These are phyloP conservation scores for Oscarella lobularis DNA, from an alignment of 37 sponge, comb jelly and placozoan species.

Conservation along the genomic window DNA sequence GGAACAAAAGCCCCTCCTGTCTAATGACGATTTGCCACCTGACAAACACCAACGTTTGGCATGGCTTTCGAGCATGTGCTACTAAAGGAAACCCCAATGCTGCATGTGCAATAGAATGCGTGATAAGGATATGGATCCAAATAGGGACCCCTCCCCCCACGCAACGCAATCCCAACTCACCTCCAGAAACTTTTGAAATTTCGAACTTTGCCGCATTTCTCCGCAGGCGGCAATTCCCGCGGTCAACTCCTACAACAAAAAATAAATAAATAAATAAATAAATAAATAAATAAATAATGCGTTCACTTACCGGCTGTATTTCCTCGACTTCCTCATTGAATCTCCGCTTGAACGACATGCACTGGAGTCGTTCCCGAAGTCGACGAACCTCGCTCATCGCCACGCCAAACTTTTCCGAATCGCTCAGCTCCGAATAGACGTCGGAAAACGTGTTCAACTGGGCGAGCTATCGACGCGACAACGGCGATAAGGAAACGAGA, in stretches of 20 bases:
- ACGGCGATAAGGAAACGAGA: not conserved
- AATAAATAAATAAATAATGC: not conserved
- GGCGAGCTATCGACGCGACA: conserved; percentile 51
- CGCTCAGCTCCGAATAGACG: conserved; percentile 55
- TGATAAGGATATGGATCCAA: no score
- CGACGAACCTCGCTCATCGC: conserved; percentile 71
- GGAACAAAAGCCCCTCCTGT: no score
- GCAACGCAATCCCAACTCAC: no score
- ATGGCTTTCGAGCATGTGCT: no score
- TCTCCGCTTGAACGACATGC: conserved; percentile 58
- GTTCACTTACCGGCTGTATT: conserved; percentile 54
- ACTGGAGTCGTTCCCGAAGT: conserved; percentile 50
- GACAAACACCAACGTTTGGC: no score
- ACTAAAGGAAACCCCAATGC: no score
- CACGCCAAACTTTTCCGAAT: conserved; percentile 66
- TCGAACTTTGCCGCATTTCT: conserved; percentile 60
- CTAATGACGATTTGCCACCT: no score
- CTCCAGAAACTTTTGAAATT: conserved; percentile 70
- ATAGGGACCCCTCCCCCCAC: no score
- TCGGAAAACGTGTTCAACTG: conserved; percentile 34
- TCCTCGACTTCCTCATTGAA: conserved; percentile 81
- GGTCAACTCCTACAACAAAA: conserved; percentile 32
- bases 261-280: not conserved
- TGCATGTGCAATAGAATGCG: no score
- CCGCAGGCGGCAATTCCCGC: conserved; percentile 67